phyloP scores from a whole-genome alignment of 2,113 vertebrate species.

The Anguilla rostrata region DNA sequence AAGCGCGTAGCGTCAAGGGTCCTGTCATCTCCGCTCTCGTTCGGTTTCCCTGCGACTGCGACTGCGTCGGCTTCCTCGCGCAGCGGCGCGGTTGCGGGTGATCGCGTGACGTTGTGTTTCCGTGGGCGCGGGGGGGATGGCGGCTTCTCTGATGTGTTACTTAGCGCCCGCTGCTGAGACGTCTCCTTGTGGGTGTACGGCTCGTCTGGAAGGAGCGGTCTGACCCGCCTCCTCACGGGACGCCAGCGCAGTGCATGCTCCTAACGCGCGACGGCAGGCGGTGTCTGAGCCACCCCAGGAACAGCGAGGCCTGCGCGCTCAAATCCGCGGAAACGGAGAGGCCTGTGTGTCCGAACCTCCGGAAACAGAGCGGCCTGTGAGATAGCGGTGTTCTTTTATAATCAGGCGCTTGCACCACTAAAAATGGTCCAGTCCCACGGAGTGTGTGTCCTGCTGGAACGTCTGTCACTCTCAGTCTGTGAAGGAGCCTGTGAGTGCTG shows the following conservation, averaged over 20 bases:
- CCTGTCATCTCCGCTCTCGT: slow-evolving; percentile 75
- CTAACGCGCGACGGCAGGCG: too few relatives aligned
- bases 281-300: not conserved
- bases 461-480: not conserved
- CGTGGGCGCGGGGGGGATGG: not conserved
- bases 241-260: not conserved
- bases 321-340: too few relatives aligned
- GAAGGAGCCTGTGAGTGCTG: not conserved
- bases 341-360: too few relatives aligned
- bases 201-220: not conserved
- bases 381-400: not conserved
- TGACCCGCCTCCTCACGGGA: too few relatives aligned
- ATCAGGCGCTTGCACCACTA: not conserved
- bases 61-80: slow-evolving; percentile 65
- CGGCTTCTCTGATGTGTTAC: slow-evolving; percentile 2
- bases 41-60: slow-evolving; percentile 65
- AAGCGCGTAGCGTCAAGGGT: slow-evolving; percentile 60
- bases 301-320: not conserved
- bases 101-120: slow-evolving; percentile 14
- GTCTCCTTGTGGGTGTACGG: not conserved
- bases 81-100: slow-evolving; percentile 44
- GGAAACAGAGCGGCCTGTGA: too few relatives aligned
- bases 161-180: not conserved
- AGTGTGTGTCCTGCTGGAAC: not conserved
- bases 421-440: not conserved